A percentile compares a stretch with the other conserved stretches of the same genome.
These are phyloP conservation scores for Neoniphon sammara DNA, from an alignment of 2,797 vertebrate genomes.

Conservation along the genomic window DNA sequence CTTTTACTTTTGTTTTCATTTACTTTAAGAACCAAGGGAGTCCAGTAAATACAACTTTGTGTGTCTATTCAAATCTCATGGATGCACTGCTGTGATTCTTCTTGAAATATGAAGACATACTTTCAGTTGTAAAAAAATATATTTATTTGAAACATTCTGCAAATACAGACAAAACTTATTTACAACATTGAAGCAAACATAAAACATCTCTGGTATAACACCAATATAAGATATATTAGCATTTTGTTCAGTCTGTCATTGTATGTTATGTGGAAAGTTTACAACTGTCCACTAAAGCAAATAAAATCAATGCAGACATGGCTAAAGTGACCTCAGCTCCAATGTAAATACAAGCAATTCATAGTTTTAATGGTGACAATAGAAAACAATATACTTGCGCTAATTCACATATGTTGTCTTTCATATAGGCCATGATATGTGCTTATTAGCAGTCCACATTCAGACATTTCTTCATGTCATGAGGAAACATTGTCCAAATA, in stretches of 20 bases:
- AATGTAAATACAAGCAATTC: constrained; percentile 24
- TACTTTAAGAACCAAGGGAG: neutral
- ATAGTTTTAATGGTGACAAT: constrained; percentile 26
- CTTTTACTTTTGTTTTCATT: neutral
- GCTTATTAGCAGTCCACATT: constrained; percentile 13
- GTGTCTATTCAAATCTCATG: neutral
- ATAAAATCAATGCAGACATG: constrained; percentile 41
- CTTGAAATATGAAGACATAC: constrained; percentile 17
- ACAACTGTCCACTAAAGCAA: constrained; percentile 15
- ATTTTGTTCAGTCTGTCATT: constrained; percentile 8
- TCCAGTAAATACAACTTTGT: too few relatives aligned
- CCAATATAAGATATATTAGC: constrained; percentile 17
- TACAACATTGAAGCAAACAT: constrained; percentile 51
- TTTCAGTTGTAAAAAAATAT: constrained; percentile 79
- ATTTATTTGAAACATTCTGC: constrained; percentile 76
- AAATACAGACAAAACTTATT: constrained; percentile 51
- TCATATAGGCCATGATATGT: neutral
- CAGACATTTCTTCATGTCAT: constrained; percentile 1
- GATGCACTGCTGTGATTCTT: neutral
- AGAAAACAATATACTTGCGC: constrained; percentile 10
- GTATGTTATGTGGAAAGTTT: constrained; percentile 21
- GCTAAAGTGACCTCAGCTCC: constrained; percentile 57
- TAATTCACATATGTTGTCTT: constrained; percentile 7
- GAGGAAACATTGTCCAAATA: neutral
- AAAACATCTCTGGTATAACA: constrained; percentile 20